phyloP scores from a whole-genome alignment of 2,797 vertebrate species.

The Cygnus olor region DNA sequence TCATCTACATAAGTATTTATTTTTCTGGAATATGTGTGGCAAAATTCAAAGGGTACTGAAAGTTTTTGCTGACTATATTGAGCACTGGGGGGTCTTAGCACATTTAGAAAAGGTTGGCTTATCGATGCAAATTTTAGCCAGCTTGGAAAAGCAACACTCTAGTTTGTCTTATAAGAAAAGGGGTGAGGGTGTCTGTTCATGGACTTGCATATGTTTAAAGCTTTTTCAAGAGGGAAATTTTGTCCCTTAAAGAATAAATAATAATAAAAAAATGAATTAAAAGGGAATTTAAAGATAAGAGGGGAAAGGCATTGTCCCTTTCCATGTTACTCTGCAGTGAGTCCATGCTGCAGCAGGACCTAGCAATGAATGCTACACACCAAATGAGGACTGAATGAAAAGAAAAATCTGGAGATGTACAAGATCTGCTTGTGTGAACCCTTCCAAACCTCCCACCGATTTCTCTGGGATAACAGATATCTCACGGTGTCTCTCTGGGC shows the following conservation, averaged over 20 bases:
- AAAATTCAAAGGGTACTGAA: neutral
- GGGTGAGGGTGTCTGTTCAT: neutral
- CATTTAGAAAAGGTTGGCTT: neutral
- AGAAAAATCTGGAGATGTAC: neutral
- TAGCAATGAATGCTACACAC: neutral
- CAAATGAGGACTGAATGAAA: neutral
- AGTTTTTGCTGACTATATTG: neutral
- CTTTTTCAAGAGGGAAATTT: neutral
- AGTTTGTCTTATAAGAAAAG: neutral
- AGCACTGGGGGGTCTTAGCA: neutral
- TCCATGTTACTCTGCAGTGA: neutral
- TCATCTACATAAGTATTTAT: neutral
- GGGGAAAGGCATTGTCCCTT: neutral
- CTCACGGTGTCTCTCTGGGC: neutral
- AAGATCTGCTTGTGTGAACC: accelerated
- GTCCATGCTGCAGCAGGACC: neutral
- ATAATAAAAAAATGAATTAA: too few relatives aligned
- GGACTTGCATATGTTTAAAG: neutral
- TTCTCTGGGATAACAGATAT: neutral
- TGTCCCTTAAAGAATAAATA: neutral
- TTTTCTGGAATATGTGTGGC: neutral
- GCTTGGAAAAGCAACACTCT: neutral
- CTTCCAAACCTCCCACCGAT: neutral
- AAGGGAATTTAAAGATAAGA: neutral
- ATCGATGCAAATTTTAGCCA: neutral